Percentiles rank a stretch among this genome's conserved stretches.
phyloP scores from a whole-genome alignment of 2,888 invertebrate genomes.

The Patella pellucida region DNA sequence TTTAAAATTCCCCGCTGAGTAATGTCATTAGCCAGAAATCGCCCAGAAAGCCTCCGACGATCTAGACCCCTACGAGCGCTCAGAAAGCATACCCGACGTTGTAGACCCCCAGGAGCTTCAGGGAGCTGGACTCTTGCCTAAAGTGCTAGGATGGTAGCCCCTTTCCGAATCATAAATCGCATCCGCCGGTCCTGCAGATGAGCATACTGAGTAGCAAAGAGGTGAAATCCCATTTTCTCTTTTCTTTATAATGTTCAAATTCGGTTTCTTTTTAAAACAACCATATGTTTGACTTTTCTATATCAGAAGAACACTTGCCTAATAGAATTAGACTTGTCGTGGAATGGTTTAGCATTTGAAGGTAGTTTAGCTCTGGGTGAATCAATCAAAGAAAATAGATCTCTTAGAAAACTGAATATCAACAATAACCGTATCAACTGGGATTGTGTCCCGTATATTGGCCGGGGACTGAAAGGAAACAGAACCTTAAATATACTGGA shows the following conservation, averaged over 20 bases:
- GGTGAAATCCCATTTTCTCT: too few relatives aligned
- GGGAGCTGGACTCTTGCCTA: too few relatives aligned
- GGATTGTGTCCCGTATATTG: slow-evolving; percentile 63
- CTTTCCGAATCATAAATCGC: too few relatives aligned
- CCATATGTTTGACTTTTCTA: background rate
- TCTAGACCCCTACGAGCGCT: too few relatives aligned
- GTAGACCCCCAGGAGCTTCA: too few relatives aligned
- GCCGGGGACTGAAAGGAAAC: slow-evolving; percentile 60
- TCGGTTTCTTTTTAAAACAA: background rate
- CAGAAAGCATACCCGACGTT: too few relatives aligned
- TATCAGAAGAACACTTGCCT: slow-evolving; percentile 51
- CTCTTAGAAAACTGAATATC: slow-evolving; percentile 59
- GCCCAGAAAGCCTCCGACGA: too few relatives aligned
- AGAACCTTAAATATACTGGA: slow-evolving; percentile 58
- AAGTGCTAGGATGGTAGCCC: too few relatives aligned
- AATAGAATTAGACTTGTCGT: slow-evolving; percentile 56
- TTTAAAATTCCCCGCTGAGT: too few relatives aligned
- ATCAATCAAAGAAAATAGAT: slow-evolving; percentile 56
- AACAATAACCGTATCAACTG: slow-evolving; percentile 68
- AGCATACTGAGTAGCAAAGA: too few relatives aligned
- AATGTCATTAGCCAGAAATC: too few relatives aligned
- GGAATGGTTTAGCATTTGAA: slow-evolving; percentile 68
- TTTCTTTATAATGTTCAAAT: background rate
- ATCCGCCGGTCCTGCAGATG: too few relatives aligned
- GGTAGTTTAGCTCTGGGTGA: slow-evolving; percentile 64